Evolutionary conservation across 2,888 invertebrate species (phyloP), one percentile per base, ranked within the genome.

Genomic region (Parochlus steinenii): DNA sequence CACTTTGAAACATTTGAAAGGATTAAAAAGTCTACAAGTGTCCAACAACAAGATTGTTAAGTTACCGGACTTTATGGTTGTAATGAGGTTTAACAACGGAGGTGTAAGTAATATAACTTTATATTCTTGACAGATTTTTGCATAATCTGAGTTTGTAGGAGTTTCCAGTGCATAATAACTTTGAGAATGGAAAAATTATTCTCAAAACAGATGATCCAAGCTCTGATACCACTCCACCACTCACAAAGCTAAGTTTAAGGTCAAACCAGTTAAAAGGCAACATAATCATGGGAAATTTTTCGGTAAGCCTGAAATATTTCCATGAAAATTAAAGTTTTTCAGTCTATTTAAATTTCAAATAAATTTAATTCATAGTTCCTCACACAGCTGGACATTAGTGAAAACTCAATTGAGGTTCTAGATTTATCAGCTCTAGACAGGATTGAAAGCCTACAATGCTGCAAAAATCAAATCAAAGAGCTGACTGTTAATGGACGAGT

Each of bases 241-340:
- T 80, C 12, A 74, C 74, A 23, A 75, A 69, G 43, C 71, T 82
- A n/a, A 81, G 79, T 52, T 61, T 83, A 25, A 64, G 80, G 35
- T 72, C 77, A 42, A 83, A 82, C 55, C 69, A 74, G 43, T 60
- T 83, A 18, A 81, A 82, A 55, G 83, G 83, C 38, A 81, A 76
- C 58, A 83, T 85, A 42, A 75, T 83, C 44, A 69, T 85, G 33
- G 83, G 81, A 37, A 83, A 82, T 55, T 83, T 83, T 57, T 81
- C 80, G 54, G 83, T 82, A 64, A 67, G 68, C 59, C 40, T 38
- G n/a, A 19, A 31, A 34, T 11, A 37, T 38, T 32, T 37, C 22
- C 27, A 25, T 38, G 26, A 30, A 15, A 15, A 12, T 33, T 23
- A 33, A 27, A 29, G 30, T 12, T 30, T 32, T 19, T 27, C 28